Evolutionary conservation across 1,140 invertebrate genomes (phyloP).

Genomic region (Oryzaephilus surinamensis): DNA sequence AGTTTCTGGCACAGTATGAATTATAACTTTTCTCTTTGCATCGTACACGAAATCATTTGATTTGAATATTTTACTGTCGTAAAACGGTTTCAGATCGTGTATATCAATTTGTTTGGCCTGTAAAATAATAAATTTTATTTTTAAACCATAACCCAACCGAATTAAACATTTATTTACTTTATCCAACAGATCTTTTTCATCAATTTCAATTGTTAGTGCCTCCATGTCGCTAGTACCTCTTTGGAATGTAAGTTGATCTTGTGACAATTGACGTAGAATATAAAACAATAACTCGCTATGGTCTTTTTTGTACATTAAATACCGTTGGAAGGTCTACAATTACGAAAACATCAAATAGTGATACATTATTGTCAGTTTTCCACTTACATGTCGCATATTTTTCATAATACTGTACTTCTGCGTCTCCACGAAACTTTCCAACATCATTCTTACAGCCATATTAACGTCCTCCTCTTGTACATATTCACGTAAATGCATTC

Average conservation of each 20-base stretch:
- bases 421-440: constrained; percentile 97
- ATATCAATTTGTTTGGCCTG: constrained; percentile 90
- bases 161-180: constrained; percentile 43
- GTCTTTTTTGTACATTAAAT: constrained; percentile 89
- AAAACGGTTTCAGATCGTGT: constrained; percentile 81
- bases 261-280: constrained; percentile 84
- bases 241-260: constrained; percentile 84
- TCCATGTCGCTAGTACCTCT: constrained; percentile 64
- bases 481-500: constrained; percentile 87
- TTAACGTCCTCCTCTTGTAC: constrained; percentile 96
- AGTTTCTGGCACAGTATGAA: constrained; percentile 63
- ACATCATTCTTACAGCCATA: constrained; percentile 91
- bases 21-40: constrained; percentile 68
- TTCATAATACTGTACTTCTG: constrained; percentile 98
- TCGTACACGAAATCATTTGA: constrained; percentile 86
- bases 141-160: constrained; percentile 6
- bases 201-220: constrained; percentile 69
- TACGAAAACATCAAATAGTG: constrained; percentile 3
- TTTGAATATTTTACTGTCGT: constrained; percentile 83
- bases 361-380: neutral
- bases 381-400: constrained; percentile 76
- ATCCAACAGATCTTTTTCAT: constrained; percentile 84
- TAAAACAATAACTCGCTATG: constrained; percentile 95
- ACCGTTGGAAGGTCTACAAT: constrained; percentile 82
- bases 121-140: constrained; percentile 26